These are phyloP conservation scores for Chrysogorgia sp. DNA, from an alignment of 92 coral and sea anemone genomes.

Conservation along the genomic window DNA sequence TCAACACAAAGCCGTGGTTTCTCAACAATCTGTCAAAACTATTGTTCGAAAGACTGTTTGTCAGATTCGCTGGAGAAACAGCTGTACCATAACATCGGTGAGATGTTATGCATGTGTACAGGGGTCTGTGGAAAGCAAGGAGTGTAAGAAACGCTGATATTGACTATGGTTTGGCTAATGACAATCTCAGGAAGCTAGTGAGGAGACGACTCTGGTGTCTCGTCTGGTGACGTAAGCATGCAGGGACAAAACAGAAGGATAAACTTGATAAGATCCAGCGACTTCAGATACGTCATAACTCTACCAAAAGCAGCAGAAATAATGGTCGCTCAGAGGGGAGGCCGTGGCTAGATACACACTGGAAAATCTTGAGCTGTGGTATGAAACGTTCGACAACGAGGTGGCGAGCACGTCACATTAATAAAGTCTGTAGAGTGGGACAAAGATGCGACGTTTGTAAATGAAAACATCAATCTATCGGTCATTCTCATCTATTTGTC, in stretches of 20 bases:
- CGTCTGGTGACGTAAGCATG: too few relatives aligned
- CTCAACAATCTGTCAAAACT: neutral
- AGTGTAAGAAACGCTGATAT: neutral
- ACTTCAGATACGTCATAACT: neutral
- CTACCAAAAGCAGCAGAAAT: neutral
- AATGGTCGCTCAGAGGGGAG: neutral
- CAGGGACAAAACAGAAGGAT: too few relatives aligned
- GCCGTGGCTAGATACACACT: neutral
- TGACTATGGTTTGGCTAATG: neutral
- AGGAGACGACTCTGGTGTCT: too few relatives aligned
- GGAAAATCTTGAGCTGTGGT: neutral
- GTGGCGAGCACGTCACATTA: neutral
- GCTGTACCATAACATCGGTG: neutral
- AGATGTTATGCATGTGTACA: neutral
- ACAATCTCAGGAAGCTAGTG: neutral
- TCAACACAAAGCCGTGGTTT: neutral
- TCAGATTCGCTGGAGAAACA: neutral
- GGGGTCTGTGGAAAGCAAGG: neutral
- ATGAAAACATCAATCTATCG: neutral
- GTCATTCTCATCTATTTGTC: too few relatives aligned
- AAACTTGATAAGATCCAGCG: neutral
- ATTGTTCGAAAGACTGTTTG: neutral
- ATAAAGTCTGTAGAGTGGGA: too few relatives aligned
- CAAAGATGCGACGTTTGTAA: neutral
- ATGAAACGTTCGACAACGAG: neutral